These are phyloP conservation scores for Drosophila nigrodunni DNA, from an alignment of 1,140 invertebrate genomes.

Conservation along the genomic window DNA sequence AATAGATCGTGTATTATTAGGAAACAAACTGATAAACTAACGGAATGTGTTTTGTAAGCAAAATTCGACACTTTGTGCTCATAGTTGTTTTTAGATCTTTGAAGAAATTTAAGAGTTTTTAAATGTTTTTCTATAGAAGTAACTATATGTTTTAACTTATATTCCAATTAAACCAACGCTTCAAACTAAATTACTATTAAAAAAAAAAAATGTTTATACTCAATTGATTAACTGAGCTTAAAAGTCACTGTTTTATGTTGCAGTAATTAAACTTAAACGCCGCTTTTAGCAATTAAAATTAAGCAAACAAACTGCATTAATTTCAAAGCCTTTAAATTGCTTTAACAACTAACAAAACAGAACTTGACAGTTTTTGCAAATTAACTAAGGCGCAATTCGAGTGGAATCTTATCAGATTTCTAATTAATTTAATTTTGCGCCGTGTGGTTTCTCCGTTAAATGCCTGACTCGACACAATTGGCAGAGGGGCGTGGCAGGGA, in stretches of 20 bases:
- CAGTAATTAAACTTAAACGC: slow-evolving; percentile 10
- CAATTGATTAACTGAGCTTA: background rate
- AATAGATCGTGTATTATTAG: too few species aligned
- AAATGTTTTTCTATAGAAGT: too few species aligned
- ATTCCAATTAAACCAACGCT: too few species aligned
- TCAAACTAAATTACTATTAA: too few species aligned
- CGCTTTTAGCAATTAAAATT: slow-evolving; percentile 31
- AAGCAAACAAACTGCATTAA: slow-evolving; percentile 25
- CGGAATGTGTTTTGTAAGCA: too few species aligned
- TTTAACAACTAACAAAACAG: slow-evolving; percentile 44
- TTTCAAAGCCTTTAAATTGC: slow-evolving; percentile 14
- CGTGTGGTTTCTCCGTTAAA: slow-evolving; percentile 46
- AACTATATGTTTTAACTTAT: too few species aligned
- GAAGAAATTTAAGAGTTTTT: too few species aligned
- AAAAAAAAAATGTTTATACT: too few species aligned
- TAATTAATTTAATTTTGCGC: slow-evolving; percentile 81
- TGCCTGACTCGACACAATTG: slow-evolving; percentile 71
- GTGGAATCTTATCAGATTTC: slow-evolving; percentile 78
- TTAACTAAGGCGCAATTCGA: slow-evolving; percentile 80
- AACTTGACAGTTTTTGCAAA: slow-evolving; percentile 55
- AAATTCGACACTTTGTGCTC: too few species aligned
- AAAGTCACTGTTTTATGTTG: background rate
- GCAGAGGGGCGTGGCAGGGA: slow-evolving; percentile 5
- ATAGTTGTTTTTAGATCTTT: too few species aligned
- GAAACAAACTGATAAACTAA: too few species aligned